Base-by-base conservation (phyloP, 2,888 invertebrate species). In the Clivina fossor region DNA sequence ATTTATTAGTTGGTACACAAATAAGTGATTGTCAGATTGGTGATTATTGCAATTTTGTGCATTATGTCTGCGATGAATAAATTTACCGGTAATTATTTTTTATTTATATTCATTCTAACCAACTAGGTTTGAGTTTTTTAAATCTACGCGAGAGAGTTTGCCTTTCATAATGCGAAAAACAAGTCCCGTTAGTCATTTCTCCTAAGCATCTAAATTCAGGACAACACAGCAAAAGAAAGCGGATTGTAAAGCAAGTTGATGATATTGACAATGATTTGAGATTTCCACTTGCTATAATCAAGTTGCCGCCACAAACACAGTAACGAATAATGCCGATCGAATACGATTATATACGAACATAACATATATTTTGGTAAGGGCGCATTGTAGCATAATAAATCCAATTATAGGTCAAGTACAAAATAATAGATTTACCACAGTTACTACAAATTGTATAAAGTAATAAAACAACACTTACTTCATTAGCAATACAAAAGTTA, bases 241-340 rank as follows among this genome's bases (percentile, higher is more conserved):
- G n/a, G n/a, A n/a, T n/a, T n/a, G n/a, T n/a, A 41, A 13, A 41
- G 26, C 24, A 41, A 41, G 41, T 24, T 20, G 13, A 40, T 18
- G 19, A 20, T 13, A 41, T 3, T 41, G 13, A n/a, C 26, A 41
- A 41, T 41, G 15, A 41, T 41, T 24, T 22, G 15, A 41, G 41
- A 41, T 41, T 24, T 41, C 41, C 41, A 41, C 41, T 41, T 41
- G 41, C 26, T 41, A 41, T 16, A 41, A 41, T 26, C 26, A 41
- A 24, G 24, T 41, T 16, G 41, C 41, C 24, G 13, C 41, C 13
- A 24, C 24, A 11, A 41, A 26, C 41, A 41, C 24, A 26, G 24
- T 9, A 7, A n/a, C 41, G 8, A 41, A 24, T 1, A 16, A 26
- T 20, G 26, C 41, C 4, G 13, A 26, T 13, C 24, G 24, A 41